These are phyloP conservation scores for Ardeotis arabs DNA, from an alignment of 2,113 vertebrate species.

Conservation along the genomic window DNA sequence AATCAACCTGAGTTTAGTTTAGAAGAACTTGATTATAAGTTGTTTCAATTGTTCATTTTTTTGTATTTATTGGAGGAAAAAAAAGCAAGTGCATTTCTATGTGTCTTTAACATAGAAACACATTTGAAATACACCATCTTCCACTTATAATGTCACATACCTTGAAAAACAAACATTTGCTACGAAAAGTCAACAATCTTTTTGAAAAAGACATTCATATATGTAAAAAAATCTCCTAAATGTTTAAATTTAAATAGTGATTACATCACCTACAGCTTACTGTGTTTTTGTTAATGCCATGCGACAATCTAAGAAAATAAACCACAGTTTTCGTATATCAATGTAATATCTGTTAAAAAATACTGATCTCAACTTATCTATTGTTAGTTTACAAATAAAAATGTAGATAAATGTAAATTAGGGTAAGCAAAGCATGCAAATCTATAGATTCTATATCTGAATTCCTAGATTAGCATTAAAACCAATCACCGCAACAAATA, in stretches of 20 bases:
- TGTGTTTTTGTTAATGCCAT: constrained; percentile 86
- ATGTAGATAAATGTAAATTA: constrained; percentile 86
- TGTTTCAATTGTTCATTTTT: not conserved
- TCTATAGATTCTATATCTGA: constrained; percentile 92
- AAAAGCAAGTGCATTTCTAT: not conserved
- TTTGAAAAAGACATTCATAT: constrained; percentile 3
- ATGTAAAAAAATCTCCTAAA: constrained; percentile 5
- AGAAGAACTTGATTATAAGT: not conserved
- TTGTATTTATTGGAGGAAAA: not conserved
- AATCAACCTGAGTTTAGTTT: not conserved
- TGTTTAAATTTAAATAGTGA: constrained; percentile 46
- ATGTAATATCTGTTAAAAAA: constrained; percentile 81
- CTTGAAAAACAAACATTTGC: constrained; percentile 51
- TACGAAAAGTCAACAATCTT: not conserved
- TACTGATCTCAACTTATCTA: constrained; percentile 83
- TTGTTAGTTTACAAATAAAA: constrained; percentile 91
- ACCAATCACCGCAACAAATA: constrained; percentile 99
- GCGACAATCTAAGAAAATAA: constrained; percentile 82
- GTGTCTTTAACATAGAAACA: not conserved
- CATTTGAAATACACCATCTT: not conserved
- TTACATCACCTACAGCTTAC: constrained; percentile 78
- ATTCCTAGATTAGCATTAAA: constrained; percentile 99
- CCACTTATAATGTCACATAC: constrained; percentile 79
- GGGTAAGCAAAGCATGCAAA: constrained; percentile 99
- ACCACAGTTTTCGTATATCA: constrained; percentile 81